Evolutionary conservation across 2,888 invertebrate genomes (phyloP).

Genomic region (Carterocephalus palaemon): DNA sequence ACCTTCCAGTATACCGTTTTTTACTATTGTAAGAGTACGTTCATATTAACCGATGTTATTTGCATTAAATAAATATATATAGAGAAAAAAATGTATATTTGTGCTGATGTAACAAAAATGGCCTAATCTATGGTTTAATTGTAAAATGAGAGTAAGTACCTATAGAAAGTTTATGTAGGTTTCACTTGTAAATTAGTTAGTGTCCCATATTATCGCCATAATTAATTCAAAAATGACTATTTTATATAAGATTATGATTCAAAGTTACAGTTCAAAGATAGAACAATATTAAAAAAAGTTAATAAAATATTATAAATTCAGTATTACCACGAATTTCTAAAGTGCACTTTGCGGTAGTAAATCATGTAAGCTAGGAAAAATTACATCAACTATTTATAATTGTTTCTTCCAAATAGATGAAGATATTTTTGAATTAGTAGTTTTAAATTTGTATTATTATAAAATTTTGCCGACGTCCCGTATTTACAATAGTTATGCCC

Average conservation of each 20-base stretch:
- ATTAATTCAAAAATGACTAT: conserved; percentile 29
- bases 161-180: conserved; percentile 20
- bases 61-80: conserved; percentile 33
- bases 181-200: conserved; percentile 13
- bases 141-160: conserved; percentile 20
- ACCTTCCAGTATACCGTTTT: conserved; percentile 39
- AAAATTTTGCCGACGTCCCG: conserved; percentile 2
- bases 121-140: conserved; percentile 42
- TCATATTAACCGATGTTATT: conserved; percentile 36
- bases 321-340: conserved; percentile 41
- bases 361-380: conserved; percentile 26
- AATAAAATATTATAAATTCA: conserved; percentile 30
- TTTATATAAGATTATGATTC: conserved; percentile 26
- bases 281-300: conserved; percentile 34
- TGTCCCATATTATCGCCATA: conserved; percentile 29
- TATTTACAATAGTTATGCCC: no score
- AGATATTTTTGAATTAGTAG: conserved; percentile 15
- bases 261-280: conserved; percentile 37
- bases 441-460: conserved; percentile 9
- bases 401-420: conserved; percentile 14
- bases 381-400: conserved; percentile 13
- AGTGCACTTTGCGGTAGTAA: conserved; percentile 33
- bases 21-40: conserved; percentile 35
- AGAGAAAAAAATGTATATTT: conserved; percentile 42
- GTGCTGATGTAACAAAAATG: conserved; percentile 38